Evolutionary conservation across 2,888 invertebrate genomes (phyloP).

Genomic region (Osedax frankpressi): DNA sequence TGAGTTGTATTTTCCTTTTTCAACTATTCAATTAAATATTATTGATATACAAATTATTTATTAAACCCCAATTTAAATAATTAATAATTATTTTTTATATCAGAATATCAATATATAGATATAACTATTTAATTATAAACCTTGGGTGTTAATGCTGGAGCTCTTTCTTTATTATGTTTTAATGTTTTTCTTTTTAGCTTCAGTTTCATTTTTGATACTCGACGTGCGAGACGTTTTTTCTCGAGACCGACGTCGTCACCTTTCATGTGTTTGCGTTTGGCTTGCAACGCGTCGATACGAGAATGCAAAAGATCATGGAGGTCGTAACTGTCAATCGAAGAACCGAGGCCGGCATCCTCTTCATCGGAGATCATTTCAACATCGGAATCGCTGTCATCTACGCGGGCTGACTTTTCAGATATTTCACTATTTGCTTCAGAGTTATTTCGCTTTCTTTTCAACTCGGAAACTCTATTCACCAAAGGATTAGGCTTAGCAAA

Average conservation of each 20-base stretch:
- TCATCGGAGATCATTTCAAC: neutral
- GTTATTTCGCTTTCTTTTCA: neutral
- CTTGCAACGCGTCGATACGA: conserved; percentile 29
- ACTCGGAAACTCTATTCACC: neutral
- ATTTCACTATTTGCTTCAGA: too few species aligned
- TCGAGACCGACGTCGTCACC: conserved; percentile 21
- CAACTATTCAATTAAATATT: neutral
- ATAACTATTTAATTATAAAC: neutral
- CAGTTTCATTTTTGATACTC: conserved; percentile 29
- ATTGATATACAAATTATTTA: neutral
- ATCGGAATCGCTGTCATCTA: neutral
- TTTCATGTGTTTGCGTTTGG: conserved; percentile 14
- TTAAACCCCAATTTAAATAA: neutral
- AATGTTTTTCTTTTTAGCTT: conserved; percentile 28
- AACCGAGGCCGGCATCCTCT: conserved; percentile 1
- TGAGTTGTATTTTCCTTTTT: neutral
- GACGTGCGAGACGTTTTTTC: conserved; percentile 27
- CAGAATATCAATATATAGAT: neutral
- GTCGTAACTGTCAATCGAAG: conserved; percentile 21
- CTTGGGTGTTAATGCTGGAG: neutral
- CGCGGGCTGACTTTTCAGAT: neutral
- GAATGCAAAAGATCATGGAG: conserved; percentile 27
- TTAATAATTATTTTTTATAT: neutral
- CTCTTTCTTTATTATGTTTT: conserved; percentile 26
- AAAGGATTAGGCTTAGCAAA: neutral